Evolutionary conservation across 1,140 invertebrate species (phyloP).

Genomic region (Zaprionus vittiger): DNA sequence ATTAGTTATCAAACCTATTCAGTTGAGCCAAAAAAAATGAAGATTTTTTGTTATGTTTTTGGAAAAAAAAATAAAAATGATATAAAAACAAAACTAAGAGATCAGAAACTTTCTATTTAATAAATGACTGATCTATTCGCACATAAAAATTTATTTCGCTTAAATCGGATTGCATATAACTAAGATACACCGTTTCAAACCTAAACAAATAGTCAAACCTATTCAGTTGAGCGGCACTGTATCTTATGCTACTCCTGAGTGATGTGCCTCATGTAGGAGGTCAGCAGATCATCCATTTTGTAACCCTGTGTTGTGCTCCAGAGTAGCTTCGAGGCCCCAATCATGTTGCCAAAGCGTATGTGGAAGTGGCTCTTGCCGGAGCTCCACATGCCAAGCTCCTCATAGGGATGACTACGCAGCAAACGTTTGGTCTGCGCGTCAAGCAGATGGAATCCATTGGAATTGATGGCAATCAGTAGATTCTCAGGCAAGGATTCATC

Average conservation of each 20-base stretch:
- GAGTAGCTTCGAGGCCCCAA: constrained; percentile 93
- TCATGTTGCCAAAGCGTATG: constrained; percentile 95
- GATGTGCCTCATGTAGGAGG: constrained; percentile 90
- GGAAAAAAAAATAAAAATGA: no score
- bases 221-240: no score
- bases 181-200: no score
- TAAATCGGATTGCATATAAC: no score
- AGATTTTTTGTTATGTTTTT: no score
- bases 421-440: constrained; percentile 93
- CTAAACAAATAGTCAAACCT: no score
- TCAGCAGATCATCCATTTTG: constrained; percentile 98
- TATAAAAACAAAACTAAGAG: no score
- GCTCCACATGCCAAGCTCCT: constrained; percentile 96
- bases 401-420: constrained; percentile 90
- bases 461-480: constrained; percentile 95
- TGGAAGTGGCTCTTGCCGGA: constrained; percentile 97
- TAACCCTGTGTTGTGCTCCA: constrained; percentile 97
- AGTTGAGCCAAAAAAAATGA: no score
- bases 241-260: neutral
- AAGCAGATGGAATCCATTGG: constrained; percentile 94
- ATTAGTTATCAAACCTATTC: neutral
- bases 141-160: no score
- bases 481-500: constrained; percentile 93
- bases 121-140: no score
- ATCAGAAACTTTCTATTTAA: no score